Base-by-base conservation (phyloP, 2,797 vertebrate species). In the Glossophaga mutica region DNA sequence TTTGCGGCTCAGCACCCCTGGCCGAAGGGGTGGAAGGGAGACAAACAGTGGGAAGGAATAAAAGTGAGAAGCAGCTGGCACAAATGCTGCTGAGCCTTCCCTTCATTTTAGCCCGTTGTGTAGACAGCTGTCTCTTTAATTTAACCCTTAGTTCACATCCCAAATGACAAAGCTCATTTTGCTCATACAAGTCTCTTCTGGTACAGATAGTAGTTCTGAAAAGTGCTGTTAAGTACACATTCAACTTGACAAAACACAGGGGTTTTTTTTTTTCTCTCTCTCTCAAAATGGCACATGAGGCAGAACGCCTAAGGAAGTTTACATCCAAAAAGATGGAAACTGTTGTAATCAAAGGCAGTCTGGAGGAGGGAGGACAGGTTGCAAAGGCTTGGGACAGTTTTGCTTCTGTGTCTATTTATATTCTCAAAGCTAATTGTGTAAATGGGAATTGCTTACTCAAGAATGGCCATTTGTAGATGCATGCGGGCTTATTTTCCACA, bases 101-200 rank as follows among this genome's bases (percentile, higher is more conserved):
- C n/a, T 67, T 88, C 71, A 68, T 87, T 95, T 62, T 91, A 94
- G 59, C 78, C 96, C 95, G 93, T 74, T 97, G 84, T 91, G 78
- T 74, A 91, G 96, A 87, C 94, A 97, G 94, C 87, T 96, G 93
- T 95, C 79, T 81, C 95, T 97, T 97, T 97, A 96, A 94, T 95
- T 95, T 97, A 96, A 94, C 93, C 67, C 81, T 95, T 93, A 84
- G 94, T 85, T 19, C 52, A 83, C 42, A 50, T 16, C 18, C 85
- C n/a, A 84, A 78, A 67, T 57, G 67, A 91, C 70, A 87, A 94
- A 87, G 74, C n/a, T 96, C 74, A 73, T 85, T 96, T 92, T 90
- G 82, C 42, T 94, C 74, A 94, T 9, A 62, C n/a, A 82, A 48
- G 24, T 92, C 68, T 92, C 59, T 96, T 94, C 70, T 81, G 76